Evolutionary conservation across 2,113 vertebrate genomes (phyloP).

Genomic region (Phocoena sinus): DNA sequence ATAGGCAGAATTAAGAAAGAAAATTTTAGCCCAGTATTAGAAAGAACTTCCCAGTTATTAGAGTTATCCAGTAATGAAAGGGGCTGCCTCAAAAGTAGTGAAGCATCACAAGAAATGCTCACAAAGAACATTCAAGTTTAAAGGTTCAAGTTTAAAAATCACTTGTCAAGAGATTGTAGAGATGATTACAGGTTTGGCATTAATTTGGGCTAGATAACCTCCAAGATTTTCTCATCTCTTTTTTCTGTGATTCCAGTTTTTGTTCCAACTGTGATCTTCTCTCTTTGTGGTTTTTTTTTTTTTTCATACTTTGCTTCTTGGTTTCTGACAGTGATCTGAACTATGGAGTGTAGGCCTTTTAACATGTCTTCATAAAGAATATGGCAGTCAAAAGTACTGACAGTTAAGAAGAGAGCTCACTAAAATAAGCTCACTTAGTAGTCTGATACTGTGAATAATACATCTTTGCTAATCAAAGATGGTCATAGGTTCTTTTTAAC

Average conservation of each 20-base stretch:
- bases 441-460: background rate
- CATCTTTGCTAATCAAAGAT: background rate
- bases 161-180: background rate
- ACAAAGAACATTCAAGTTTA: background rate
- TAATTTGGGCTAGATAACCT: background rate
- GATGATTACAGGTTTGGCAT: background rate
- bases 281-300: background rate
- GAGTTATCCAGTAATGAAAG: background rate
- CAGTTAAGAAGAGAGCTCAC: background rate
- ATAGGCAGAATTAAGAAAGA: background rate
- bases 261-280: background rate
- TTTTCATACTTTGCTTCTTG: background rate
- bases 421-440: background rate
- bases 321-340: conserved; percentile 4
- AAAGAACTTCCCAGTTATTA: background rate
- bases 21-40: background rate
- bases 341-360: background rate
- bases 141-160: background rate
- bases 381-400: background rate
- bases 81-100: background rate
- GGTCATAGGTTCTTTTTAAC: background rate
- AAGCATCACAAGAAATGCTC: background rate
- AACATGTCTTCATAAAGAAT: background rate
- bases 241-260: conserved; percentile 11
- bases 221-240: background rate